Conservation (phyloP, 2,888 invertebrate genomes). For the Amblyjoppa proteus region DNA sequence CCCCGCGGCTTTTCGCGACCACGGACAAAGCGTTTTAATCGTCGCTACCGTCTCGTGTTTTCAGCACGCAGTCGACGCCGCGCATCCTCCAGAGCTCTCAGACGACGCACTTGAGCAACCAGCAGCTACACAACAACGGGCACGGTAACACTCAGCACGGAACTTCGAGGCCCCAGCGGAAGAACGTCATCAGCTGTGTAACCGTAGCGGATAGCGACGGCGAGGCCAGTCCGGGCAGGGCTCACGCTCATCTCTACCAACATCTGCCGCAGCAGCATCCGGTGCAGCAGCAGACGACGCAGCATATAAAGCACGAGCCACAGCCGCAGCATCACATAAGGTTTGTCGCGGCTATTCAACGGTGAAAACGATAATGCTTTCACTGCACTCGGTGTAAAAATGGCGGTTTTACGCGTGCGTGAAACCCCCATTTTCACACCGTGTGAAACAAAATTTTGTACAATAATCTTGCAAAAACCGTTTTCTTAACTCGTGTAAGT, state of each 20-base stretch:
- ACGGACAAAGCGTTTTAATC: background rate
- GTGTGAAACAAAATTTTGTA: no score
- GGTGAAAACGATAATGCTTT: background rate
- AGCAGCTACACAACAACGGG: constrained; percentile 74
- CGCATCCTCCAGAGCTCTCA: constrained; percentile 80
- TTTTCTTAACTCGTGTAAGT: no score
- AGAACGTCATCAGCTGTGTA: constrained; percentile 92
- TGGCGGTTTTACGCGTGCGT: no score
- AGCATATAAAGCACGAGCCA: constrained; percentile 87
- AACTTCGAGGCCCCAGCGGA: constrained; percentile 85
- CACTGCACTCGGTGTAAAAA: background rate
- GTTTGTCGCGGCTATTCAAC: constrained; percentile 67
- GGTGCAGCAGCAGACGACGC: constrained; percentile 81
- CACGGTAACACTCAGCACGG: constrained; percentile 70
- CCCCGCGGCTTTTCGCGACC: background rate
- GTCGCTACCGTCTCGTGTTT: constrained; percentile 56
- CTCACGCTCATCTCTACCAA: constrained; percentile 81
- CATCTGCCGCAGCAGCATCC: constrained; percentile 80
- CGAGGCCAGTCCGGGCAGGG: constrained; percentile 88
- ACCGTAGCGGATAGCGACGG: constrained; percentile 92
- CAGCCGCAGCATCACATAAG: constrained; percentile 85
- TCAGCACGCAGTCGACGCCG: constrained; percentile 81
- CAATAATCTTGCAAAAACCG: no score
- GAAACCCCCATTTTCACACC: no score
- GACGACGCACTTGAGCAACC: constrained; percentile 77